Evolutionary conservation across 2,797 vertebrate species (phyloP).

Genomic region (Pangasius djambal): DNA sequence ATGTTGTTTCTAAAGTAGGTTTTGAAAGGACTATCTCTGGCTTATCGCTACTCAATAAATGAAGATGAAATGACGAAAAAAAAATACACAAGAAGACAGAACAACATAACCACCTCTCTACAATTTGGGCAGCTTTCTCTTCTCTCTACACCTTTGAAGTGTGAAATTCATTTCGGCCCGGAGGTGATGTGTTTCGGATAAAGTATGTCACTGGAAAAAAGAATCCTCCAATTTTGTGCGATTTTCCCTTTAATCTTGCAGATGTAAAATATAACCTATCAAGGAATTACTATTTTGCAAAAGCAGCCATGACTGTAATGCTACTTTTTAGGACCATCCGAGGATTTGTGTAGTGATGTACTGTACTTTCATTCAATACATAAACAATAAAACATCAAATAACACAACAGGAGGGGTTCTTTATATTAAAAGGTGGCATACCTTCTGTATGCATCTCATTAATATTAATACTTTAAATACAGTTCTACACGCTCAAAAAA

Average conservation of each 20-base stretch:
- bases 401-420: background rate
- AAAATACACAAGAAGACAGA: background rate
- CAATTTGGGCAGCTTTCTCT: background rate
- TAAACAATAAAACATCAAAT: background rate
- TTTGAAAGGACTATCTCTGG: background rate
- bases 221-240: background rate
- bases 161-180: background rate
- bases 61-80: background rate
- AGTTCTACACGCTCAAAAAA: background rate
- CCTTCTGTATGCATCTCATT: background rate
- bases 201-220: background rate
- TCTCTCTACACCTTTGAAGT: background rate
- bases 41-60: background rate
- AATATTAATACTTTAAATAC: slow-evolving; percentile 9
- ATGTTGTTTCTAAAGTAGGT: background rate
- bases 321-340: background rate
- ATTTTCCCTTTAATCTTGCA: background rate
- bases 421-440: background rate
- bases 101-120: background rate
- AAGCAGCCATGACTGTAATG: background rate
- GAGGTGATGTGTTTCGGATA: background rate
- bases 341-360: background rate
- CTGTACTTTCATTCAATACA: background rate
- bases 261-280: background rate
- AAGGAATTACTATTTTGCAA: background rate